A percentile compares a stretch with the other conserved stretches of the same genome.
phyloP scores from a whole-genome alignment of 2,888 invertebrate species.

The Parnassius orleans region DNA sequence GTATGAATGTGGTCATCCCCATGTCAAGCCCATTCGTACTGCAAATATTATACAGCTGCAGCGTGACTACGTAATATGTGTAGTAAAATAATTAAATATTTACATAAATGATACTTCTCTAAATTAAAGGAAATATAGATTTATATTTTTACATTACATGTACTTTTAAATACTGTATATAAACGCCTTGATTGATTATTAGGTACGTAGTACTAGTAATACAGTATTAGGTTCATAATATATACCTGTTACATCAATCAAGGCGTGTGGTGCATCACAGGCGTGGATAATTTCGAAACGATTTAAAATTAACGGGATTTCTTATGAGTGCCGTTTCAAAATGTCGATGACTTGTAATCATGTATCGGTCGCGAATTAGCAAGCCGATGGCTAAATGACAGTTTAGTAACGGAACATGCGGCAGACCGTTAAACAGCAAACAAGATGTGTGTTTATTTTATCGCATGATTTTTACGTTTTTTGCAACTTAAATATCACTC shows the following conservation, averaged over 20 bases:
- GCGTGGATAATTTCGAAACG: slow-evolving; percentile 3
- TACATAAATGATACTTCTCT: too few relatives aligned
- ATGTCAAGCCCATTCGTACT: too few relatives aligned
- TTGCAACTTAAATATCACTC: slow-evolving; percentile 1
- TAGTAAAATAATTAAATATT: too few relatives aligned
- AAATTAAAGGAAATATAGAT: too few relatives aligned
- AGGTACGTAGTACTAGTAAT: neutral
- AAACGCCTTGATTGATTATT: too few relatives aligned
- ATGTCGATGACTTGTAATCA: slow-evolving; percentile 32
- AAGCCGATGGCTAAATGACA: slow-evolving; percentile 13
- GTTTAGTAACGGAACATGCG: slow-evolving; percentile 15
- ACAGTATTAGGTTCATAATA: neutral
- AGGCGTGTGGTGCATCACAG: slow-evolving; percentile 2
- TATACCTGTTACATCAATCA: slow-evolving; percentile 10
- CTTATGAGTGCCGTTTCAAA: slow-evolving; percentile 34
- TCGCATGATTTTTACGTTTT: slow-evolving; percentile 1
- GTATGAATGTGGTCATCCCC: too few relatives aligned
- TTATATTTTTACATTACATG: too few relatives aligned
- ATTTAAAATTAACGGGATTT: slow-evolving; percentile 46
- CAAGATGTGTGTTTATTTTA: neutral
- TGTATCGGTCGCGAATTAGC: slow-evolving; percentile 22
- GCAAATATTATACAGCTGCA: too few relatives aligned
- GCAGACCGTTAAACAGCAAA: slow-evolving; percentile 8
- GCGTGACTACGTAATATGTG: too few relatives aligned
- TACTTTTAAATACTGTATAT: too few relatives aligned